Percentiles rank a stretch among this genome's conserved stretches.
Evolutionary conservation across 2,888 invertebrate genomes (phyloP).

Genomic region (Rhagonycha lutea): DNA sequence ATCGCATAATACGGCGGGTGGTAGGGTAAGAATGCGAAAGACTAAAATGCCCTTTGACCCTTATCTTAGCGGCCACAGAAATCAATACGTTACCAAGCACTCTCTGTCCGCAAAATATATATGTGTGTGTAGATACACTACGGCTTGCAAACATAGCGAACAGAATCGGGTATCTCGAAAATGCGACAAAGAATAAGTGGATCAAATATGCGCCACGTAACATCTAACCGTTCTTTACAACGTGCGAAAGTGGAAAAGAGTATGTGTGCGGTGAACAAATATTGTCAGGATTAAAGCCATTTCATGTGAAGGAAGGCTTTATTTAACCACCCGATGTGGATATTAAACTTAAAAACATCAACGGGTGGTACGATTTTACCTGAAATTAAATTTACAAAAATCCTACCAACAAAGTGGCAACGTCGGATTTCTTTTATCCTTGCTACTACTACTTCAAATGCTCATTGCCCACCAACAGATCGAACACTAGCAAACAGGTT

Average conservation of each 20-base stretch:
- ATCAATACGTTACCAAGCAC: conserved; percentile 52
- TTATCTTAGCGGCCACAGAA: conserved; percentile 53
- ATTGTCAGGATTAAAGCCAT: conserved; percentile 21
- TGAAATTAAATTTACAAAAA: conserved; percentile 10
- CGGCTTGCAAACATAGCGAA: conserved; percentile 41
- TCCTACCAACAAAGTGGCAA: conserved; percentile 18
- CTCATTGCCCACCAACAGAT: conserved; percentile 17
- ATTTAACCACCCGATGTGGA: conserved; percentile 25
- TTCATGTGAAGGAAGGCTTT: conserved; percentile 24
- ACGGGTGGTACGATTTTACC: not conserved
- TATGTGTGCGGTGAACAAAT: conserved; percentile 6
- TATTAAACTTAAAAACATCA: conserved; percentile 26
- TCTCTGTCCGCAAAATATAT: conserved; percentile 42
- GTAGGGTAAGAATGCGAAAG: conserved; percentile 28
- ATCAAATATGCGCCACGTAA: conserved; percentile 33
- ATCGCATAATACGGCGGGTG: not conserved
- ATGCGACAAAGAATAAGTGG: conserved; percentile 33
- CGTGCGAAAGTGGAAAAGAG: conserved; percentile 25
- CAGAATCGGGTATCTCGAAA: conserved; percentile 31
- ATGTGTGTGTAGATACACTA: conserved; percentile 38
- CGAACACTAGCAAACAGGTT: conserved; percentile 29
- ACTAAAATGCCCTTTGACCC: conserved; percentile 52
- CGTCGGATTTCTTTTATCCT: conserved; percentile 11
- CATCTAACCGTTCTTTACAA: conserved; percentile 19
- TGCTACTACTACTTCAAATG: conserved; percentile 19